Percentiles rank a stretch among this genome's conserved stretches.
phyloP scores from a whole-genome alignment of 2,888 invertebrate species.

The Hoplodrina blanda region DNA sequence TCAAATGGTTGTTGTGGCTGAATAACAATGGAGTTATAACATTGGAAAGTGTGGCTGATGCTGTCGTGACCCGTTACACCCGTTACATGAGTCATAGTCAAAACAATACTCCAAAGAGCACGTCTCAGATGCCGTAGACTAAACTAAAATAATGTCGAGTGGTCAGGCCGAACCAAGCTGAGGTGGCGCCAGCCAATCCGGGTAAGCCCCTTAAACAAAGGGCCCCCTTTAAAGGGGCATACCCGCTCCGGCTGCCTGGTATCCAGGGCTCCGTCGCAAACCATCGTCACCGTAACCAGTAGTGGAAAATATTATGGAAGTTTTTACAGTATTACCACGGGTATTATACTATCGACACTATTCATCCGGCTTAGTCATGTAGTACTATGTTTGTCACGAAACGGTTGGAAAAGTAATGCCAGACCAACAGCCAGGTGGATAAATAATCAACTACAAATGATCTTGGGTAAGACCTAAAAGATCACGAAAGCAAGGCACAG shows the following conservation, averaged over 20 bases:
- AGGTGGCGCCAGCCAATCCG: not conserved
- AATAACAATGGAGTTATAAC: conserved; percentile 60
- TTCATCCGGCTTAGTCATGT: not conserved
- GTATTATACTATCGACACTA: not conserved
- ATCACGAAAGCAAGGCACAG: not conserved
- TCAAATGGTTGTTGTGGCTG: conserved; percentile 26
- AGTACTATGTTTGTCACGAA: no score
- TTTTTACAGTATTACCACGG: not conserved
- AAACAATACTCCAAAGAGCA: conserved; percentile 40
- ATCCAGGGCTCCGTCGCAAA: not conserved
- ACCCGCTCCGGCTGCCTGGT: not conserved
- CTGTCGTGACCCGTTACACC: conserved; percentile 50
- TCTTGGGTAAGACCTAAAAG: not conserved
- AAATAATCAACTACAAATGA: not conserved
- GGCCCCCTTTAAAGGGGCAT: no score
- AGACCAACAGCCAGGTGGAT: not conserved
- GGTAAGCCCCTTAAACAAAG: conserved; percentile 13
- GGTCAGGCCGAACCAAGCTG: not conserved
- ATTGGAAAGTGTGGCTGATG: conserved; percentile 70
- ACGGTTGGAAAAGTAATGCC: not conserved
- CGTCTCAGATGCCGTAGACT: conserved; percentile 32
- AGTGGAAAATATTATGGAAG: not conserved
- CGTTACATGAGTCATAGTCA: conserved; percentile 40
- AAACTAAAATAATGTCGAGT: conserved; percentile 31
- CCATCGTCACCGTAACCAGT: not conserved